Evolutionary conservation across 1,140 invertebrate genomes (phyloP).

Genomic region (Metaphire vulgaris): DNA sequence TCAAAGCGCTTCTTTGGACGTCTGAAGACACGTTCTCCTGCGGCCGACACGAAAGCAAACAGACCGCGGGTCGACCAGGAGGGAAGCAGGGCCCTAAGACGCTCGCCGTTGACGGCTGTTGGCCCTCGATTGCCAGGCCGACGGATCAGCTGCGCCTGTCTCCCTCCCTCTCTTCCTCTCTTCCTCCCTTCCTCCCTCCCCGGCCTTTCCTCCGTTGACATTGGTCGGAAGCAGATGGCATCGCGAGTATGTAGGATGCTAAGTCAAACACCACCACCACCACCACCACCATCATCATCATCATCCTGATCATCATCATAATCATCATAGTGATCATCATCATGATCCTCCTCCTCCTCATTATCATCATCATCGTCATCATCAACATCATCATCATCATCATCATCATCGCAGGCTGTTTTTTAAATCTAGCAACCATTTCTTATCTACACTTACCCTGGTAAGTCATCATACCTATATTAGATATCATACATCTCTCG

Average conservation of each 20-base stretch:
- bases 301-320: background rate
- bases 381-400: slow-evolving; percentile 17
- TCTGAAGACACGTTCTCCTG: background rate
- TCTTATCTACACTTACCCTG: too few relatives aligned
- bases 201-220: background rate
- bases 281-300: background rate
- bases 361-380: slow-evolving; percentile 16
- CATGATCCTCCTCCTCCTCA: slow-evolving; percentile 2
- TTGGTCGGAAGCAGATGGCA: background rate
- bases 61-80: background rate
- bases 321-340: background rate
- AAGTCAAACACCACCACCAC: background rate
- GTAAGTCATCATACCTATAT: too few relatives aligned
- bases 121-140: background rate
- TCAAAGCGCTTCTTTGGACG: too few relatives aligned
- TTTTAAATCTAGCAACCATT: too few relatives aligned
- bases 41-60: background rate
- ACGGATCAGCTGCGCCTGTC: background rate
- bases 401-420: too few relatives aligned
- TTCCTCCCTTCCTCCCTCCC: too few relatives aligned
- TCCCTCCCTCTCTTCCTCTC: too few relatives aligned
- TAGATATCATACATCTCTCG: too few relatives aligned
- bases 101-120: too few relatives aligned
- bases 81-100: background rate
- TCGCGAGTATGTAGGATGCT: background rate